phyloP scores from a whole-genome alignment of 2,888 invertebrate genomes.

The Philereme transversata region DNA sequence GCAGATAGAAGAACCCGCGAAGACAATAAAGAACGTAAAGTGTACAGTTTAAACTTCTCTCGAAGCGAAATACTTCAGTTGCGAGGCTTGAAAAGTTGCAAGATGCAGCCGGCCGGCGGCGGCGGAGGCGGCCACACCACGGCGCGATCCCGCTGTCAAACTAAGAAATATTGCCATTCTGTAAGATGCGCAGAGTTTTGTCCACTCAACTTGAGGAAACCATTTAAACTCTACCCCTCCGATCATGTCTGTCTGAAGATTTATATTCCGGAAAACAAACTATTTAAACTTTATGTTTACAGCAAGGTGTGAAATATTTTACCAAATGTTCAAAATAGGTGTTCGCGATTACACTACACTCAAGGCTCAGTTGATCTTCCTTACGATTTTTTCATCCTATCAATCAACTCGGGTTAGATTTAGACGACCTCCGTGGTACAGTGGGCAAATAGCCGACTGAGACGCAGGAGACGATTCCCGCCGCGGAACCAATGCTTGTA shows the following conservation, averaged over 20 bases:
- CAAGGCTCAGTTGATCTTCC: too few relatives aligned
- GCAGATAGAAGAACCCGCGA: slow-evolving; percentile 62
- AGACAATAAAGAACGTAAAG: slow-evolving; percentile 80
- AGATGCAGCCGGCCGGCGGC: slow-evolving; percentile 60
- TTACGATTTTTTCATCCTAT: too few relatives aligned
- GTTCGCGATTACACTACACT: too few relatives aligned
- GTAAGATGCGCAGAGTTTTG: slow-evolving; percentile 51
- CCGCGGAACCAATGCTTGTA: too few relatives aligned
- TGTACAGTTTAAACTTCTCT: slow-evolving; percentile 76
- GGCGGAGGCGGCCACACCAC: slow-evolving; percentile 48
- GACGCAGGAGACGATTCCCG: too few relatives aligned
- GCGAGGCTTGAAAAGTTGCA: slow-evolving; percentile 71
- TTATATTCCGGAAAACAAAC: slow-evolving; percentile 19
- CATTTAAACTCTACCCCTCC: slow-evolving; percentile 46
- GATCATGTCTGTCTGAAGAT: slow-evolving; percentile 30
- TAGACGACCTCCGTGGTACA: too few relatives aligned
- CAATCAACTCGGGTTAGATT: too few relatives aligned
- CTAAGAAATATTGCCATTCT: slow-evolving; percentile 73
- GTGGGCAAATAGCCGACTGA: too few relatives aligned
- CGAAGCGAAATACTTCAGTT: slow-evolving; percentile 63
- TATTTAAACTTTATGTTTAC: slow-evolving; percentile 2
- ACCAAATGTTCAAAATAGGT: neutral
- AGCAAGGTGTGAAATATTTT: neutral
- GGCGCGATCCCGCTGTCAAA: slow-evolving; percentile 70
- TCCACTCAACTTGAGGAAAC: slow-evolving; percentile 52